Evolutionary conservation across 1,140 invertebrate genomes (phyloP).

Genomic region (Geopemphigus sp.): DNA sequence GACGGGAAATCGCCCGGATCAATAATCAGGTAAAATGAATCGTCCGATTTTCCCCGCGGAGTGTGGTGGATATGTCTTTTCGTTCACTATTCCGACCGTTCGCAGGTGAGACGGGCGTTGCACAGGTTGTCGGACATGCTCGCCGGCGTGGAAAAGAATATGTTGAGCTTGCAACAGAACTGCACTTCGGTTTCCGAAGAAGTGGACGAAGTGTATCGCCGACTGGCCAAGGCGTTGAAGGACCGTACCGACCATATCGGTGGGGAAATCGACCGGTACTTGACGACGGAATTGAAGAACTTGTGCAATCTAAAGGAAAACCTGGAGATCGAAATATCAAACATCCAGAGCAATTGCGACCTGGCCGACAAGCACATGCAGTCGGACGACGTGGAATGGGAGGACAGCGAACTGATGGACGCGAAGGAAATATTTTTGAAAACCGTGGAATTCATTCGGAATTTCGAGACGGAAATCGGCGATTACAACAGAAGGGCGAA

Average conservation of each 20-base stretch:
- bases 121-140: conserved; percentile 83
- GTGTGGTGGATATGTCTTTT: no score
- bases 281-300: conserved; percentile 77
- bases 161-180: conserved; percentile 77
- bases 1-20: conserved; percentile 89
- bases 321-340: conserved; percentile 85
- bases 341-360: conserved; percentile 93
- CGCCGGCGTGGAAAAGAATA: conserved; percentile 80
- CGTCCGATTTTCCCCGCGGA: no score
- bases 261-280: conserved; percentile 84
- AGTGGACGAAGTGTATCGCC: conserved; percentile 86
- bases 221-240: conserved; percentile 85
- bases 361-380: conserved; percentile 92
- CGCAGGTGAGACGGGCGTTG: conserved; percentile 72
- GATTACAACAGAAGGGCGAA: conserved; percentile 82
- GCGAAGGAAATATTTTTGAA: conserved; percentile 92
- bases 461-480: conserved; percentile 87
- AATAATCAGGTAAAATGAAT: conserved; percentile 74
- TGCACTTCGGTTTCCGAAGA: conserved; percentile 83
- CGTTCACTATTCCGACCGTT: background rate
- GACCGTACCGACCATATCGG: conserved; percentile 85
- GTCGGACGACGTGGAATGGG: conserved; percentile 76
- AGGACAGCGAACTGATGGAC: conserved; percentile 85
- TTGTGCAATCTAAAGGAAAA: conserved; percentile 86
- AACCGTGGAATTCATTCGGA: conserved; percentile 88